Conservation (phyloP, 2,888 invertebrate genomes). For the Drosophila fungiperda region DNA sequence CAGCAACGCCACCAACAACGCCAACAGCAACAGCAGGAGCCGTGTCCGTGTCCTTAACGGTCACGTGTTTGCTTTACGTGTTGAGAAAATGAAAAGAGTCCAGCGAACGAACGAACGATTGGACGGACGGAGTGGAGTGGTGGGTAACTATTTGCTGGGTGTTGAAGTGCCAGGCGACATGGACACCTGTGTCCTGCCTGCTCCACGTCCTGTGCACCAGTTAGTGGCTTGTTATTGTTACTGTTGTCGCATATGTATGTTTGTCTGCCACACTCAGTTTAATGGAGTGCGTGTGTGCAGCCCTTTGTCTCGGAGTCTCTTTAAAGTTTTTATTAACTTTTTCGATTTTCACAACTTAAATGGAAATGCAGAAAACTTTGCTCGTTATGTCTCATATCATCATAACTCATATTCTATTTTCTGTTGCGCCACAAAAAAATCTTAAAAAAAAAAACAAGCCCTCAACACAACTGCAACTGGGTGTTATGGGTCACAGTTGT, state of each 20-base stretch:
- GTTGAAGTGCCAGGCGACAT: constrained; percentile 75
- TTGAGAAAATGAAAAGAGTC: constrained; percentile 81
- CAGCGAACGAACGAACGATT: constrained; percentile 24
- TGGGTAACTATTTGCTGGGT: constrained; percentile 44
- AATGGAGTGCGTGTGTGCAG: constrained; percentile 73
- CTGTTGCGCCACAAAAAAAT: constrained; percentile 35
- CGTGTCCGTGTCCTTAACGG: constrained; percentile 74
- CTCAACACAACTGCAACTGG: neutral
- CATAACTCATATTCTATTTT: constrained; percentile 76
- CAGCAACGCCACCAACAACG: constrained; percentile 34
- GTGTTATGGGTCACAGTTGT: constrained; percentile 29
- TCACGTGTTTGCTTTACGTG: constrained; percentile 81
- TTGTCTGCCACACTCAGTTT: constrained; percentile 52
- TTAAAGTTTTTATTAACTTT: constrained; percentile 75
- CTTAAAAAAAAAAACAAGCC: neutral
- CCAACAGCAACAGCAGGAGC: constrained; percentile 10
- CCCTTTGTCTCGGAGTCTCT: constrained; percentile 33
- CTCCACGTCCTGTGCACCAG: constrained; percentile 45
- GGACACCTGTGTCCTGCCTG: constrained; percentile 70
- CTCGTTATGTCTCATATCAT: constrained; percentile 66
- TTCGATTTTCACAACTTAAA: constrained; percentile 77
- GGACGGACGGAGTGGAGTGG: constrained; percentile 18
- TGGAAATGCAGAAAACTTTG: constrained; percentile 70
- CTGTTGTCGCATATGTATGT: constrained; percentile 57
- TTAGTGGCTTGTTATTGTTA: constrained; percentile 72